Conservation (phyloP, 2,888 invertebrate genomes). For the Thalpophila matura region DNA sequence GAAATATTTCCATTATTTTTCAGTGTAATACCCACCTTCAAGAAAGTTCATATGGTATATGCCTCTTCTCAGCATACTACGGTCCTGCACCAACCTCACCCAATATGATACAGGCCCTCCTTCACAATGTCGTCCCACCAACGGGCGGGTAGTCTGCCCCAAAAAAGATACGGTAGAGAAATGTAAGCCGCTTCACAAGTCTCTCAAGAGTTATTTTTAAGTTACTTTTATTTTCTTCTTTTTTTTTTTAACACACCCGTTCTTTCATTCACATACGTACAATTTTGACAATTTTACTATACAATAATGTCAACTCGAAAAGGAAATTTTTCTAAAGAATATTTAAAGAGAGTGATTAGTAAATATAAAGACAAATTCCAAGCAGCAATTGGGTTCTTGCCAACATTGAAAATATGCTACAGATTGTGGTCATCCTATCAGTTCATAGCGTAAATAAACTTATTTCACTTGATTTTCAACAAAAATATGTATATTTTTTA, state of each 20-base stretch:
- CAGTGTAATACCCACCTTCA: constrained; percentile 3
- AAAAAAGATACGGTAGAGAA: constrained; percentile 12
- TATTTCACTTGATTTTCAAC: too few relatives aligned
- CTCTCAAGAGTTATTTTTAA: constrained; percentile 15
- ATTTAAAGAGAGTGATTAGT: neutral
- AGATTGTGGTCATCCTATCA: too few relatives aligned
- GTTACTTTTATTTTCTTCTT: too few relatives aligned
- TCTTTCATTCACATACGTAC: too few relatives aligned
- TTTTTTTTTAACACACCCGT: too few relatives aligned
- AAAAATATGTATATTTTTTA: too few relatives aligned
- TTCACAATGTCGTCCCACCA: constrained; percentile 7
- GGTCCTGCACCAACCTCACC: constrained; percentile 12
- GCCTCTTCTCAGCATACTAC: constrained; percentile 7
- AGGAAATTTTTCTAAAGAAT: constrained; percentile 10
- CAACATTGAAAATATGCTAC: too few relatives aligned
- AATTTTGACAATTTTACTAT: too few relatives aligned
- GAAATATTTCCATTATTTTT: constrained; percentile 2
- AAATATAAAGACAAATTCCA: constrained; percentile 5
- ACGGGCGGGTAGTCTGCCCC: constrained; percentile 2
- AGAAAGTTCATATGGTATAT: constrained; percentile 8
- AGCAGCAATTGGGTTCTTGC: too few relatives aligned
- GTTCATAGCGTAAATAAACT: too few relatives aligned
- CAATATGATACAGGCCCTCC: constrained; percentile 8
- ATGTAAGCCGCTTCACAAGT: constrained; percentile 14
- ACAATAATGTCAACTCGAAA: constrained; percentile 3